Percentiles rank a stretch among this genome's conserved stretches.
phyloP scores from a whole-genome alignment of 2,888 invertebrate genomes.

The Drosophila neotestacea region DNA sequence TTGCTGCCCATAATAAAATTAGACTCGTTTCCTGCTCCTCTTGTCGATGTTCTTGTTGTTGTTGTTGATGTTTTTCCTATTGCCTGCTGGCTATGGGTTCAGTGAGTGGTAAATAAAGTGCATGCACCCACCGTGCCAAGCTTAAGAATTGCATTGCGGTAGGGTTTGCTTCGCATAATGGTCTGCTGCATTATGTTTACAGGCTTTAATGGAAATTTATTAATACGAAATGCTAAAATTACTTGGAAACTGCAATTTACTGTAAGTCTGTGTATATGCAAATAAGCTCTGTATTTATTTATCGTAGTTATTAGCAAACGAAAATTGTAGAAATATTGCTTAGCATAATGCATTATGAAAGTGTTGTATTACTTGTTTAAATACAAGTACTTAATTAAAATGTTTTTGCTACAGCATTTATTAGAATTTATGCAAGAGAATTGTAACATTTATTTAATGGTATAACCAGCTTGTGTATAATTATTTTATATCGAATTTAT shows the following conservation, averaged over 20 bases:
- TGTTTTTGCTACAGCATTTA: not conserved
- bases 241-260: constrained; percentile 43
- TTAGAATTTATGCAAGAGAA: not conserved
- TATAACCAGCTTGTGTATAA: too few relatives aligned
- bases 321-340: constrained; percentile 33
- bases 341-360: constrained; percentile 2
- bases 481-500: too few relatives aligned
- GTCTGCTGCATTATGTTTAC: constrained; percentile 42
- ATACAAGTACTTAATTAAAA: constrained; percentile 3
- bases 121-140: constrained; percentile 14
- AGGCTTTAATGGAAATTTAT: constrained; percentile 67
- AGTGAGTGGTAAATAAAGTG: constrained; percentile 39
- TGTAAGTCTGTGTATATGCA: constrained; percentile 21
- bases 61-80: constrained; percentile 9
- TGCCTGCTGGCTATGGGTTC: constrained; percentile 34
- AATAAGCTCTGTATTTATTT: constrained; percentile 30
- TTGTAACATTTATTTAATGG: too few relatives aligned
- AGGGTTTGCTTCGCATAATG: constrained; percentile 25
- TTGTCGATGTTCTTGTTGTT: constrained; percentile 7
- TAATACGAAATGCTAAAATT: constrained; percentile 49
- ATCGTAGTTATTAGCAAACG: constrained; percentile 12
- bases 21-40: constrained; percentile 30
- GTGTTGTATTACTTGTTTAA: not conserved
- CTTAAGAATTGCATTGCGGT: constrained; percentile 47
- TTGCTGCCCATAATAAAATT: constrained; percentile 75